Percentiles rank a stretch among this genome's conserved stretches.
Evolutionary conservation across 23 tunicate genomes (phyloP).

Genomic region (Phallusia fumigata): DNA sequence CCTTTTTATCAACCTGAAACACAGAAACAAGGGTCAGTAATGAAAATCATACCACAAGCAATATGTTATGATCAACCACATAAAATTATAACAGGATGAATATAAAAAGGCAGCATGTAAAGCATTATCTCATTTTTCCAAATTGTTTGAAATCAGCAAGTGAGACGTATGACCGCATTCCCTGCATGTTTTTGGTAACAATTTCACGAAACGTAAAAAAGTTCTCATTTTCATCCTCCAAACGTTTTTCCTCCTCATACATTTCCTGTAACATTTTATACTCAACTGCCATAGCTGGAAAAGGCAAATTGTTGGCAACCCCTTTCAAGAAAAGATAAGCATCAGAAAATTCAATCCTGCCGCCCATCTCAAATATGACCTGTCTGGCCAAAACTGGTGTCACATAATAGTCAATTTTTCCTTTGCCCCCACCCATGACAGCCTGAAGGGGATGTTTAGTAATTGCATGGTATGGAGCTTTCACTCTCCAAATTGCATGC

Average conservation of each 20-base stretch:
- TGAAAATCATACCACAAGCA: neutral
- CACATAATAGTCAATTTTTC: slow-evolving; percentile 83
- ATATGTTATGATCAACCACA: neutral
- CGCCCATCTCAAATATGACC: slow-evolving; percentile 82
- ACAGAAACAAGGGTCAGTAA: neutral
- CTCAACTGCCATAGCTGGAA: slow-evolving; percentile 63
- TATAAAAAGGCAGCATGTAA: no score
- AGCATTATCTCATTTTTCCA: slow-evolving; percentile 75
- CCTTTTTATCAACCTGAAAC: neutral
- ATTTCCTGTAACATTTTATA: slow-evolving; percentile 66
- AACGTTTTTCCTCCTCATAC: slow-evolving; percentile 88
- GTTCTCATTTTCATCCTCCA: slow-evolving; percentile 96
- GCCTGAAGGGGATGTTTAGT: slow-evolving; percentile 90
- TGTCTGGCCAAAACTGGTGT: slow-evolving; percentile 86
- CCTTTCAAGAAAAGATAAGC: slow-evolving; percentile 47
- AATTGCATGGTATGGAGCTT: slow-evolving; percentile 74
- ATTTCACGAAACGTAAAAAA: slow-evolving; percentile 95
- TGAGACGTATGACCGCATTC: slow-evolving; percentile 49
- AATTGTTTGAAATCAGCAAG: slow-evolving; percentile 58
- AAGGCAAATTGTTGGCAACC: slow-evolving; percentile 51
- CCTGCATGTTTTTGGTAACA: slow-evolving; percentile 87
- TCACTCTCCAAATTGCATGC: slow-evolving; percentile 70
- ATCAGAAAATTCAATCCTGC: slow-evolving; percentile 60
- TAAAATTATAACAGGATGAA: neutral
- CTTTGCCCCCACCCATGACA: slow-evolving; percentile 98